phyloP scores from a whole-genome alignment of 2,888 invertebrate species.

The Himalopsyche japonica region DNA sequence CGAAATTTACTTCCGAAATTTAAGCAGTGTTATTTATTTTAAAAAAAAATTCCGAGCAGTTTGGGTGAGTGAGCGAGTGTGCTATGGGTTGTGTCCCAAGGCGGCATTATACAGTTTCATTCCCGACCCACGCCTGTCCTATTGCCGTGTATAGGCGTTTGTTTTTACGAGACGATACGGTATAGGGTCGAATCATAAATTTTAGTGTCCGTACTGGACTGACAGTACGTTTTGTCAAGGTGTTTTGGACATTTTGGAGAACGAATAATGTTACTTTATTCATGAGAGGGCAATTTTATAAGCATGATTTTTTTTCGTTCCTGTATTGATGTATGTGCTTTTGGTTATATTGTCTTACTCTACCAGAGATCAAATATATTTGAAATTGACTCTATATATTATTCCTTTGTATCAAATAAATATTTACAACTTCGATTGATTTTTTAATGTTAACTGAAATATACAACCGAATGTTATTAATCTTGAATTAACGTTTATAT shows the following conservation, averaged over 20 bases:
- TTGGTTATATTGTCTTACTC: too few species aligned
- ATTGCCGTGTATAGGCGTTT: slow-evolving; percentile 14
- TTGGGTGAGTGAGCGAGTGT: background rate
- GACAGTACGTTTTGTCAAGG: slow-evolving; percentile 20
- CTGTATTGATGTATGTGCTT: background rate
- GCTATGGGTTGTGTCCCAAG: background rate
- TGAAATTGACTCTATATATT: too few species aligned
- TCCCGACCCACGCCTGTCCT: slow-evolving; percentile 4
- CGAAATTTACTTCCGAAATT: too few species aligned
- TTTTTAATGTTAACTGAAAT: too few species aligned
- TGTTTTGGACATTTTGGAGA: background rate
- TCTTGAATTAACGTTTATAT: too few species aligned
- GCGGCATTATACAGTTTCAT: background rate
- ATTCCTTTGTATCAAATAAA: too few species aligned
- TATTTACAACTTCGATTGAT: too few species aligned
- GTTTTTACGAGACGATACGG: slow-evolving; percentile 31
- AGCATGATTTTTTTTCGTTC: background rate
- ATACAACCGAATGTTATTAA: too few species aligned
- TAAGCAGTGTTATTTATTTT: too few species aligned
- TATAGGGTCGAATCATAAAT: slow-evolving; percentile 30
- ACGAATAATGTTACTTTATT: background rate
- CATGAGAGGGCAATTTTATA: background rate
- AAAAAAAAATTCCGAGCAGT: background rate
- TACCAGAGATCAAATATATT: too few species aligned
- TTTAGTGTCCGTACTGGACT: slow-evolving; percentile 11